phyloP scores from a whole-genome alignment of 2,113 vertebrate species.

The Tetrao urogallus region DNA sequence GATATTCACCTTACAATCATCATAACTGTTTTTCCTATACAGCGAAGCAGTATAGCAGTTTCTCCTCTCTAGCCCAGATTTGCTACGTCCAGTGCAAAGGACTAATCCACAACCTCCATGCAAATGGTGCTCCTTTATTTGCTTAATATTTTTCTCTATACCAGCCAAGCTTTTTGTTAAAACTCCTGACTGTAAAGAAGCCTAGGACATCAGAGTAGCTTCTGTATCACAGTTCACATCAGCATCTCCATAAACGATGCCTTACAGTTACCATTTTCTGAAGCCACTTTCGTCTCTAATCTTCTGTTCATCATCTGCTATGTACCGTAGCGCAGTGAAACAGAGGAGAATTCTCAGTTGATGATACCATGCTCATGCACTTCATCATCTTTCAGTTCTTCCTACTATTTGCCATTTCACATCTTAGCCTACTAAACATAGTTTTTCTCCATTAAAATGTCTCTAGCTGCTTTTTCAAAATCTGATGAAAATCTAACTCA shows the following conservation, averaged over 20 bases:
- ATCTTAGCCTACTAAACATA: not conserved
- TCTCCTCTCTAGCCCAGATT: not conserved
- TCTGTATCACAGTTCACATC: not conserved
- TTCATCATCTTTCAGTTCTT: conserved; percentile 18
- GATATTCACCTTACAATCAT: not conserved
- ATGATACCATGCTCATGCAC: not conserved
- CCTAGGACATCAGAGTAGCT: not conserved
- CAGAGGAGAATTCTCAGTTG: not conserved
- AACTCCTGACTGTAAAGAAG: not conserved
- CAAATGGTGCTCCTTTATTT: not conserved
- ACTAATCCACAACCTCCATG: not conserved
- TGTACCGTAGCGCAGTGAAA: not conserved
- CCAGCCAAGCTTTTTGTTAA: not conserved
- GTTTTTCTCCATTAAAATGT: not conserved
- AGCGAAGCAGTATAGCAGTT: not conserved
- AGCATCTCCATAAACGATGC: not conserved
- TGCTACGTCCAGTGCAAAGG: not conserved
- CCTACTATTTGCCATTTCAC: not conserved
- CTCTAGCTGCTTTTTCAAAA: conserved; percentile 1
- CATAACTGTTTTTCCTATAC: not conserved
- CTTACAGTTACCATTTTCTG: not conserved
- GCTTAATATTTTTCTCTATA: not conserved
- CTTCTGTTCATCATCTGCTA: not conserved
- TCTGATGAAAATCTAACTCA: conserved; percentile 25
- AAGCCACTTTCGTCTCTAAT: not conserved